Evolutionary conservation across 2,797 vertebrate genomes (phyloP).

Genomic region (Esox lucius): DNA sequence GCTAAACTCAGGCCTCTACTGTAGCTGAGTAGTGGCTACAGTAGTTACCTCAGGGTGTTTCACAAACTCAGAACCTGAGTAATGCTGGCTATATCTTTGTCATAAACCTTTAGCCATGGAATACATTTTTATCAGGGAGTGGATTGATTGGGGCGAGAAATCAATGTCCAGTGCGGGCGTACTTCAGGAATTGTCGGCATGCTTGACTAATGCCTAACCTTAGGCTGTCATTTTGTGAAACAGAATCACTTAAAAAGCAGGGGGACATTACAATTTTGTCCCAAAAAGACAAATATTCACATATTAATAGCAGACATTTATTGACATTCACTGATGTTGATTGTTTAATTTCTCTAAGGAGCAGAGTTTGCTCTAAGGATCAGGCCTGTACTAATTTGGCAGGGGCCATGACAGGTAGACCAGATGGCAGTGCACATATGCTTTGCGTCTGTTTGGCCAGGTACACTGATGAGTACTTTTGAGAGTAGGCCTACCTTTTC

Average conservation of each 20-base stretch:
- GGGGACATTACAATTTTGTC: not conserved
- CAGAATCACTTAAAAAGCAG: not conserved
- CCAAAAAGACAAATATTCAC: not conserved
- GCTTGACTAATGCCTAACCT: not conserved
- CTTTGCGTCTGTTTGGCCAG: slow-evolving; percentile 55
- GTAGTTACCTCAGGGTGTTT: slow-evolving; percentile 24
- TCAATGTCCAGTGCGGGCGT: slow-evolving; percentile 23
- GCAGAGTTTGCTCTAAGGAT: slow-evolving; percentile 33
- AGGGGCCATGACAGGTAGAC: slow-evolving; percentile 38
- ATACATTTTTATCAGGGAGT: slow-evolving; percentile 43
- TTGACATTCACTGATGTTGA: not conserved
- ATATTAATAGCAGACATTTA: not conserved
- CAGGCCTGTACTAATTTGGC: slow-evolving; percentile 59
- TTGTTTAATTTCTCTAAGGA: slow-evolving; percentile 13
- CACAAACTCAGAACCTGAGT: slow-evolving; percentile 27
- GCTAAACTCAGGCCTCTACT: slow-evolving; percentile 1
- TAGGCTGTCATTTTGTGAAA: not conserved
- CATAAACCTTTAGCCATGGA: slow-evolving; percentile 38
- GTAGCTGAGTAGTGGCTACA: too few relatives aligned
- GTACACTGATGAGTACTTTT: slow-evolving; percentile 61
- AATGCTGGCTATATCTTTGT: slow-evolving; percentile 28
- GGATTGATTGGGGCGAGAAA: slow-evolving; percentile 20
- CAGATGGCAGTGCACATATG: slow-evolving; percentile 69
- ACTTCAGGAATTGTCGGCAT: not conserved
- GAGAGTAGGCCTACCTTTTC: slow-evolving; percentile 61